Conservation (phyloP, 2,113 vertebrate species). For the Anolis carolinensis region DNA sequence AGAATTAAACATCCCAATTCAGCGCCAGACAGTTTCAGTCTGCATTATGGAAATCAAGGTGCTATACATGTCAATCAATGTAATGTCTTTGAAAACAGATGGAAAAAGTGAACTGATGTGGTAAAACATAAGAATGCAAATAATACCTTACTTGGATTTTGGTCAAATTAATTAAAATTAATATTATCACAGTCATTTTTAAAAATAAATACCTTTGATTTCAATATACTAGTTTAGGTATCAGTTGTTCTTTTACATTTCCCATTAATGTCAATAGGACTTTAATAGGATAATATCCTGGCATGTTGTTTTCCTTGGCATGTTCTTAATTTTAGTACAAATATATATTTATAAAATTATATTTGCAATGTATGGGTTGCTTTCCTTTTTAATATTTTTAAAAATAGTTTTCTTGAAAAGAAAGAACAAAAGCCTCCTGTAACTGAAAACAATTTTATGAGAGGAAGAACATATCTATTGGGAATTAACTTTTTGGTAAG, state of each 20-base stretch:
- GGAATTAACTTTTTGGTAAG: constrained; percentile 53
- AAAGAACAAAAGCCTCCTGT: constrained; percentile 35
- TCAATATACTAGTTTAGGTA: neutral
- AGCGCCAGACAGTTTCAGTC: neutral
- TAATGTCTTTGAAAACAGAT: neutral
- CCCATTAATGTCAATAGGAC: neutral
- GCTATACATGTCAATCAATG: neutral
- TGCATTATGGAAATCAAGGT: neutral
- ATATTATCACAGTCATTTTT: neutral
- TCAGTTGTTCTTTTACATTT: neutral
- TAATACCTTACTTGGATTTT: neutral
- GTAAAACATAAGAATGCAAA: neutral
- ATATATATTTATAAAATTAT: constrained; percentile 61
- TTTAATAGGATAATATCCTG: neutral
- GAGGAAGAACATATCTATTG: constrained; percentile 32
- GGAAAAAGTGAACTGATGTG: neutral
- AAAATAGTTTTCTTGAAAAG: constrained; percentile 1
- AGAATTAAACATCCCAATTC: too few species aligned
- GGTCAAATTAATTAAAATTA: neutral
- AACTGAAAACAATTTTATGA: constrained; percentile 28
- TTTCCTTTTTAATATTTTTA: constrained; percentile 44
- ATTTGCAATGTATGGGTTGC: constrained; percentile 55
- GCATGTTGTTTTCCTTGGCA: neutral
- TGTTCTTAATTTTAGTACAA: constrained; percentile 55
- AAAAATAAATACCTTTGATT: neutral